These are phyloP conservation scores for Gnathonemus longibarbis DNA, from an alignment of 2,113 vertebrate genomes.

Conservation along the genomic window DNA sequence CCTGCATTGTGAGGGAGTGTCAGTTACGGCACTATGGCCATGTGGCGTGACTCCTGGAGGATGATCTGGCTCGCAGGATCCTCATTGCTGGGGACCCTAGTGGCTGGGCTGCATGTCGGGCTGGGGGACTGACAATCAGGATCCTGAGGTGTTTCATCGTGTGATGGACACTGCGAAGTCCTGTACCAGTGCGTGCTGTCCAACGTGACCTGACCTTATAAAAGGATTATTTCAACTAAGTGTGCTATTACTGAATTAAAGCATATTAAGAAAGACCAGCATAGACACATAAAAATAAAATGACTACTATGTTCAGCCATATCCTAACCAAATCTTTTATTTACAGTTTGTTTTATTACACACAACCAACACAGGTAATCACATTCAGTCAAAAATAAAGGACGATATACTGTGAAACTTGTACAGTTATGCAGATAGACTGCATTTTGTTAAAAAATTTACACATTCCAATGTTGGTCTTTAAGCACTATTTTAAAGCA, in stretches of 20 bases:
- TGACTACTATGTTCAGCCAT: neutral
- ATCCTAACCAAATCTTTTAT: constrained; percentile 45
- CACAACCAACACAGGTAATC: constrained; percentile 27
- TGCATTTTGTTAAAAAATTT: constrained; percentile 30
- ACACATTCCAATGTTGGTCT: constrained; percentile 21
- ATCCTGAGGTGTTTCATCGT: neutral
- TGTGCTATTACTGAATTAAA: neutral
- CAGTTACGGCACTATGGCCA: neutral
- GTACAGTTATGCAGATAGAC: constrained; percentile 26
- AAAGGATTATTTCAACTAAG: neutral
- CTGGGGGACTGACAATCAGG: neutral
- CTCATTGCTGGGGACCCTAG: neutral
- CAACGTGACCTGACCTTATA: neutral
- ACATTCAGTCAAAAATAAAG: constrained; percentile 34
- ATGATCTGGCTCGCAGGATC: neutral
- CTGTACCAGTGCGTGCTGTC: neutral
- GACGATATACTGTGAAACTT: constrained; percentile 34
- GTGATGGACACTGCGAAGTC: neutral
- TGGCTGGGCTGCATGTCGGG: neutral
- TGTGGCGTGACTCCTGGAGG: neutral
- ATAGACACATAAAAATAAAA: neutral
- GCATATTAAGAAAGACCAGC: neutral
- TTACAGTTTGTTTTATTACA: constrained; percentile 44
- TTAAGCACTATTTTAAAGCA: constrained; percentile 20
- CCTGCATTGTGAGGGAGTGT: neutral